These are phyloP conservation scores for Galaxias olidus DNA, from an alignment of 2,797 vertebrate genomes.

Conservation along the genomic window DNA sequence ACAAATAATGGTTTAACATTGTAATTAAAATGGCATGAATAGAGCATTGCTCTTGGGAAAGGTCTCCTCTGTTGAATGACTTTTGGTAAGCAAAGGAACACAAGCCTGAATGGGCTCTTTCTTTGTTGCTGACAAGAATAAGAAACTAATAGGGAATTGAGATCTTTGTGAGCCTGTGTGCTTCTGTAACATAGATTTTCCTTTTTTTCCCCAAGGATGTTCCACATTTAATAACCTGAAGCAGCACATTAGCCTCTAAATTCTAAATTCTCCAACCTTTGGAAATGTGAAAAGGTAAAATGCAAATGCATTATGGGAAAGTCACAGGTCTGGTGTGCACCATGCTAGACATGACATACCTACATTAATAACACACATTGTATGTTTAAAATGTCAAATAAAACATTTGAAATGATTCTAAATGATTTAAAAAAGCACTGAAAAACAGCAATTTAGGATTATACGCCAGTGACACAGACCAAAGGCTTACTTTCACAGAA, in stretches of 20 bases:
- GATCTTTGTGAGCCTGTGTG: conserved; percentile 73
- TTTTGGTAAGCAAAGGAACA: conserved; percentile 79
- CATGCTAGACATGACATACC: background rate
- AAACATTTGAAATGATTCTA: too few relatives aligned
- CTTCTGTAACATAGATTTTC: conserved; percentile 72
- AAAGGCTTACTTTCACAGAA: conserved; percentile 25
- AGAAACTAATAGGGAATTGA: conserved; percentile 81
- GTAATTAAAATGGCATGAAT: conserved; percentile 85
- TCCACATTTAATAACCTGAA: conserved; percentile 70
- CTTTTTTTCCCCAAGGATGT: conserved; percentile 68
- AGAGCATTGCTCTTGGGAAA: conserved; percentile 79
- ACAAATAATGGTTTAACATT: conserved; percentile 88
- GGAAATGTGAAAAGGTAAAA: conserved; percentile 51
- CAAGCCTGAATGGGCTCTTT: conserved; percentile 71
- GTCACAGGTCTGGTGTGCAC: conserved; percentile 32
- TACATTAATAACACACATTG: too few relatives aligned
- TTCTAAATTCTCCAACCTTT: conserved; percentile 51
- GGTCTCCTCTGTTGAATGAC: conserved; percentile 81
- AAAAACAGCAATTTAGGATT: conserved; percentile 7
- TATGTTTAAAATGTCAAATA: too few relatives aligned
- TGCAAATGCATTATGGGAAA: conserved; percentile 43
- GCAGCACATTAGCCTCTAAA: conserved; percentile 62
- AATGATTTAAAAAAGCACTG: conserved; percentile 20
- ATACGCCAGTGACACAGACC: too few relatives aligned
- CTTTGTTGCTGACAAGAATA: conserved; percentile 76